phyloP scores from a whole-genome alignment of 2,113 vertebrate species.

The Acanthisitta chloris region DNA sequence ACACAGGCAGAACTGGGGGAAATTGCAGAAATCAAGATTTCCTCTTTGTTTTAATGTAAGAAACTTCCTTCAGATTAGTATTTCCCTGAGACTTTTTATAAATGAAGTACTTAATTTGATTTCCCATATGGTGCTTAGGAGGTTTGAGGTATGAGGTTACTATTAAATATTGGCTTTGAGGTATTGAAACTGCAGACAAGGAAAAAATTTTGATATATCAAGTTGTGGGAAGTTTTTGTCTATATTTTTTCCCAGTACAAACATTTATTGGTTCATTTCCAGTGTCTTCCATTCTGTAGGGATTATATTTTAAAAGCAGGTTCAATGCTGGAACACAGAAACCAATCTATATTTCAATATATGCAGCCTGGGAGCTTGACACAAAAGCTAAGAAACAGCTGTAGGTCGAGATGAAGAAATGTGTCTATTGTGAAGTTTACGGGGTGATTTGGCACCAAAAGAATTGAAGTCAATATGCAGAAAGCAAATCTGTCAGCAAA shows the following conservation, averaged over 20 bases:
- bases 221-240: background rate
- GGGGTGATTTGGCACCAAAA: background rate
- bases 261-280: background rate
- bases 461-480: constrained; percentile 27
- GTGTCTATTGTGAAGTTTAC: constrained; percentile 2
- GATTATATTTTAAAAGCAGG: background rate
- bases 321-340: background rate
- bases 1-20: background rate
- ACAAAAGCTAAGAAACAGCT: background rate
- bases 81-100: background rate
- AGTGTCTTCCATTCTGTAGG: background rate
- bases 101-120: background rate
- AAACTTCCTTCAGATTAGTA: background rate
- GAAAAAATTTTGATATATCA: background rate
- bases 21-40: background rate
- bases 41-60: background rate
- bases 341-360: background rate
- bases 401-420: constrained; percentile 23
- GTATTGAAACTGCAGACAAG: background rate
- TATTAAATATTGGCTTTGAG: background rate
- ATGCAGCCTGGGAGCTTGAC: background rate
- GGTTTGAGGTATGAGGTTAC: background rate
- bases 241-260: background rate
- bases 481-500: constrained; percentile 33
- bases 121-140: background rate